Evolutionary conservation across 1,140 invertebrate genomes (phyloP), one percentile per base, ranked within the genome.

Genomic region (Anadara kagoshimensis): DNA sequence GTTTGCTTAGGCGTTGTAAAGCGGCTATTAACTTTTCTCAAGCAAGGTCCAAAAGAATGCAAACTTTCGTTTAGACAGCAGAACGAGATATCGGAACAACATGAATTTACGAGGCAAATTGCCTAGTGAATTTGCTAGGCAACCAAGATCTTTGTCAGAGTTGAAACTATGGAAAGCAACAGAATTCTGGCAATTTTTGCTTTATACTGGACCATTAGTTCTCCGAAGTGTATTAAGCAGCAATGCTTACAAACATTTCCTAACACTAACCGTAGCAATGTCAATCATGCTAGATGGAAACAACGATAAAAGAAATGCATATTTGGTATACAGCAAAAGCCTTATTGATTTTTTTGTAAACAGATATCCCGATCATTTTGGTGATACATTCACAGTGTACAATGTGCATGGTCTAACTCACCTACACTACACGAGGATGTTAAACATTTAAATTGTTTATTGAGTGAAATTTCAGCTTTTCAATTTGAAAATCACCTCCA

Each of bases 121-220:
- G 53, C 62, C 69, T 5, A 64, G 63, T 12, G 69, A 72, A 45
- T 72, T 71, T 65, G 69, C 69, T 22, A 41, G 69, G 2, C 69
- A 72, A 51, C 69, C 69, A 44, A 51, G 69, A 49, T 64, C 69
- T 0, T 7, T 72, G 22, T 63, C 36, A 49, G 49, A 72, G 36
- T 26, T 72, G 18, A 54, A 72, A 18, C 65, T 53, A 59, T 72
- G 69, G 51, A 72, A 72, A 59, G 69, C 69, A 26, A 72, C 69
- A 45, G 62, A 65, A 71, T 68, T 68, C 45, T 8, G 41, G 24
- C 65, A 68, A 41, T 68, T 68, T 68, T 69, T 90, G 43, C 66
- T 90, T 10, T 90, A 90, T 78, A 82, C 86, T 26, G 89, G 88
- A n/a, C 81, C 85, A 56, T 70, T 87, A 53, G 79, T 88, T 29